Evolutionary conservation across 2,797 vertebrate genomes (phyloP).

Genomic region (Esox lucius): DNA sequence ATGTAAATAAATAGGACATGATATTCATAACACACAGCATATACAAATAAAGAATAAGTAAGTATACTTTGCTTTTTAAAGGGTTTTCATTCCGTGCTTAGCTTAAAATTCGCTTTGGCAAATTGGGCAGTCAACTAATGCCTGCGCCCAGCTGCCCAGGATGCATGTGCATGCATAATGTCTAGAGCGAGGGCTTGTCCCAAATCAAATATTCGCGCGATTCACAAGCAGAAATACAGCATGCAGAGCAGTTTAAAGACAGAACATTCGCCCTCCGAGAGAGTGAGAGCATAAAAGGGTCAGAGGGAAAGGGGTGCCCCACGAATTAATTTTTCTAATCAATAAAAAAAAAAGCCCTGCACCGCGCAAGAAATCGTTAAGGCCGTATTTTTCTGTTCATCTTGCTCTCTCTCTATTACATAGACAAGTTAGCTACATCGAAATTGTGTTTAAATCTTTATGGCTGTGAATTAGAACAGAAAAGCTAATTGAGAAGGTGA

Average conservation of each 20-base stretch:
- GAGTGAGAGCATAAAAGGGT: slow-evolving; percentile 40
- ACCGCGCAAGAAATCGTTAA: slow-evolving; percentile 65
- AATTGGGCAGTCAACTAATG: background rate
- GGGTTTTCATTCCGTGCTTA: background rate
- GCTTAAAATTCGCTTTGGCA: background rate
- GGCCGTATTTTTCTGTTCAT: slow-evolving; percentile 55
- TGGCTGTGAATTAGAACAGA: slow-evolving; percentile 54
- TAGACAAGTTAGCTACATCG: slow-evolving; percentile 54
- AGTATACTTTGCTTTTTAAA: background rate
- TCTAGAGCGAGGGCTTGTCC: slow-evolving; percentile 40
- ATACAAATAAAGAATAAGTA: background rate
- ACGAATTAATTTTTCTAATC: slow-evolving; percentile 77
- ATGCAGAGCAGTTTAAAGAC: slow-evolving; percentile 69
- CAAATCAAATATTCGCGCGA: slow-evolving; percentile 77
- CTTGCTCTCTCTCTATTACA: slow-evolving; percentile 40
- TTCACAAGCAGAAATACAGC: slow-evolving; percentile 53
- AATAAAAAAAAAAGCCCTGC: slow-evolving; percentile 71
- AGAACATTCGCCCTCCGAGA: slow-evolving; percentile 68
- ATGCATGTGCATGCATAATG: slow-evolving; percentile 43
- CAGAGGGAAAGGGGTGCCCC: slow-evolving; percentile 66
- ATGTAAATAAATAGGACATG: slow-evolving; percentile 18
- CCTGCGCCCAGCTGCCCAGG: slow-evolving; percentile 16
- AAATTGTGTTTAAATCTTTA: slow-evolving; percentile 38
- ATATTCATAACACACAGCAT: slow-evolving; percentile 11
- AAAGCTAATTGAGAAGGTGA: slow-evolving; percentile 40